Percentiles rank a stretch among this genome's conserved stretches.
These are phyloP conservation scores for Anastatus disparis DNA, from an alignment of 1,140 invertebrate species.

Conservation along the genomic window DNA sequence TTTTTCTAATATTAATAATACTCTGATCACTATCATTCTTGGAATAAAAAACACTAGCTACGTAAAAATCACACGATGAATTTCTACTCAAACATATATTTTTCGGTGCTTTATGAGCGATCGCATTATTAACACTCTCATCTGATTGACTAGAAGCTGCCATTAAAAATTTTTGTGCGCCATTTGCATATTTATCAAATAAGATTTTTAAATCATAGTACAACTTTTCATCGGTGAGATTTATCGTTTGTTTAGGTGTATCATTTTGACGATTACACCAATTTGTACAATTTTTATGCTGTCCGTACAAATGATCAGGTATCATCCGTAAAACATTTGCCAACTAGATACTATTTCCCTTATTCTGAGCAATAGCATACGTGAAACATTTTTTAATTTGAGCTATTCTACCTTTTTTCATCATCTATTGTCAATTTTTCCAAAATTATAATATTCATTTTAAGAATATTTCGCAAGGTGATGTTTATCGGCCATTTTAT, in stretches of 20 bases:
- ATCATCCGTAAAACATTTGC: constrained; percentile 4
- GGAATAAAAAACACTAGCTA: background rate
- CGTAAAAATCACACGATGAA: background rate
- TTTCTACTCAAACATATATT: background rate
- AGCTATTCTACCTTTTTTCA: background rate
- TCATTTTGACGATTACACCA: constrained; percentile 13
- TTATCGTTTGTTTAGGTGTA: too few species aligned
- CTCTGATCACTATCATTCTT: background rate
- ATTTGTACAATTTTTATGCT: background rate
- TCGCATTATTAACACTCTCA: background rate
- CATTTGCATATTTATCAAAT: constrained; percentile 37
- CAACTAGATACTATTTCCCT: constrained; percentile 7
- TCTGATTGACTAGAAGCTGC: background rate
- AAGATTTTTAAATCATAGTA: constrained; percentile 19
- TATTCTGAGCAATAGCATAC: too few species aligned
- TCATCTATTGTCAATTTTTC: background rate
- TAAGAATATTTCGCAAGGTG: background rate
- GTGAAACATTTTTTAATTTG: background rate
- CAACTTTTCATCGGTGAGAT: constrained; percentile 13
- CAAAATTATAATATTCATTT: background rate
- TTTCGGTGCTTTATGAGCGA: too few species aligned
- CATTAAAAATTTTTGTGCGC: constrained; percentile 17
- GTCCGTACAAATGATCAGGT: background rate
- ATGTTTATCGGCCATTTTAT: background rate
- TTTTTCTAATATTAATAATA: background rate